A percentile compares a stretch with the other conserved stretches of the same genome.
Conservation (phyloP, 2,888 invertebrate species). For the Parnassius mnemosyne region DNA sequence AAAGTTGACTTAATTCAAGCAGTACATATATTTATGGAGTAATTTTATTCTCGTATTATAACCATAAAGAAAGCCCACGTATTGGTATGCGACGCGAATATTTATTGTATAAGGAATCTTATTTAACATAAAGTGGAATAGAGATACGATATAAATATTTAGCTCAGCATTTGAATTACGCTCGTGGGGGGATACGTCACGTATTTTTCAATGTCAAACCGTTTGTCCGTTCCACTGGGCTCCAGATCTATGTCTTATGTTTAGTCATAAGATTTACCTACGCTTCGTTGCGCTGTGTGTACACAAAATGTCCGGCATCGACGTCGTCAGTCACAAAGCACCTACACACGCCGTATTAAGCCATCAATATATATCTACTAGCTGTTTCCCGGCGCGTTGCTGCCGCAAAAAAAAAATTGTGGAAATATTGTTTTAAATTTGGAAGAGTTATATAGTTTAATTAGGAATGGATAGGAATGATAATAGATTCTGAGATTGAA, state of each 20-base stretch:
- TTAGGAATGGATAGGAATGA: too few relatives aligned
- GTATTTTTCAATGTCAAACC: constrained; percentile 63
- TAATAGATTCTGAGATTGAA: too few relatives aligned
- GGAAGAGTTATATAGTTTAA: too few relatives aligned
- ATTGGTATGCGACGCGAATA: constrained; percentile 35
- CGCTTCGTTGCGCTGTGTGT: constrained; percentile 7
- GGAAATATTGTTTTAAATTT: too few relatives aligned
- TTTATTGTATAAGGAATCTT: constrained; percentile 43
- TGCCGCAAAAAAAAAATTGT: too few relatives aligned
- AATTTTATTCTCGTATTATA: constrained; percentile 14
- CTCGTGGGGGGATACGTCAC: constrained; percentile 48
- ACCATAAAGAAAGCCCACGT: constrained; percentile 21
- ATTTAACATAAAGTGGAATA: constrained; percentile 45
- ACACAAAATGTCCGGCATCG: constrained; percentile 8
- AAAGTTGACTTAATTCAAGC: too few relatives aligned
- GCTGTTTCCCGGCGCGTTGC: too few relatives aligned
- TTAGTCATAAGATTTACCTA: constrained; percentile 36
- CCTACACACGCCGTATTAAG: constrained; percentile 1
- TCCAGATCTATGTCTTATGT: constrained; percentile 39
- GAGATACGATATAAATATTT: constrained; percentile 57
- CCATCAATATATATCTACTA: neutral
- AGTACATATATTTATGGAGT: neutral
- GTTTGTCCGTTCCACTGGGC: constrained; percentile 37
- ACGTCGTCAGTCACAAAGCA: constrained; percentile 1
- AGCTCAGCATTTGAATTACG: constrained; percentile 54